Evolutionary conservation across 2,797 vertebrate species (phyloP).

Genomic region (Sandelia bainsii): DNA sequence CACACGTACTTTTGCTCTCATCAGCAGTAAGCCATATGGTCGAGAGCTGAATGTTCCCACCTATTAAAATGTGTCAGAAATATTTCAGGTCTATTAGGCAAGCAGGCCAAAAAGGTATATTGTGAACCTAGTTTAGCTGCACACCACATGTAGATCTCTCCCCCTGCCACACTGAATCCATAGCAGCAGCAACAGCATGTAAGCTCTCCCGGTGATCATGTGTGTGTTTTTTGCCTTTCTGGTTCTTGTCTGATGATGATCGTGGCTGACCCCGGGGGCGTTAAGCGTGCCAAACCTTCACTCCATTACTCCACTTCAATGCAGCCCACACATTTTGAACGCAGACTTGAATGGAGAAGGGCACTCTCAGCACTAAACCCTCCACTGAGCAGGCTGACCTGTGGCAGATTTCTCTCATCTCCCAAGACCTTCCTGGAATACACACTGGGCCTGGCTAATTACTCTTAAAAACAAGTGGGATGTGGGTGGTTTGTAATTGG

Average conservation of each 20-base stretch:
- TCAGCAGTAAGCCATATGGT: slow-evolving; percentile 61
- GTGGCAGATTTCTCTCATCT: slow-evolving; percentile 71
- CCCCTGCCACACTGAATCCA: slow-evolving; percentile 28
- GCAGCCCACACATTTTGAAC: slow-evolving; percentile 75
- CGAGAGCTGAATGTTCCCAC: slow-evolving; percentile 50
- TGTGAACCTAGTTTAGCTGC: slow-evolving; percentile 2
- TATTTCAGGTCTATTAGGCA: slow-evolving; percentile 30
- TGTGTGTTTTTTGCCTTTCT: slow-evolving; percentile 26
- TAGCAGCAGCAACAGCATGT: slow-evolving; percentile 27
- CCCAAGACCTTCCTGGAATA: slow-evolving; percentile 68
- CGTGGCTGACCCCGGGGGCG: slow-evolving; percentile 66
- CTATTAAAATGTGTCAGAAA: slow-evolving; percentile 65
- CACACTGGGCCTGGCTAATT: slow-evolving; percentile 73
- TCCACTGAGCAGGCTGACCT: slow-evolving; percentile 77
- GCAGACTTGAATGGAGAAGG: slow-evolving; percentile 68
- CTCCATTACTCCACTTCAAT: slow-evolving; percentile 74
- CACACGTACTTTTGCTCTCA: slow-evolving; percentile 51
- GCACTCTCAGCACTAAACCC: slow-evolving; percentile 69
- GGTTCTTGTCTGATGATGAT: slow-evolving; percentile 70
- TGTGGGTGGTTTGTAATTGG: slow-evolving; percentile 78
- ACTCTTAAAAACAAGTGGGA: slow-evolving; percentile 81
- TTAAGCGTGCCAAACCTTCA: slow-evolving; percentile 66
- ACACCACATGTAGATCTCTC: slow-evolving; percentile 11
- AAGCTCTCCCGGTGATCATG: slow-evolving; percentile 41
- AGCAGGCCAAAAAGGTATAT: slow-evolving; percentile 32